phyloP scores from a whole-genome alignment of 2,888 invertebrate species.

The Nephrotoma guestfalica region DNA sequence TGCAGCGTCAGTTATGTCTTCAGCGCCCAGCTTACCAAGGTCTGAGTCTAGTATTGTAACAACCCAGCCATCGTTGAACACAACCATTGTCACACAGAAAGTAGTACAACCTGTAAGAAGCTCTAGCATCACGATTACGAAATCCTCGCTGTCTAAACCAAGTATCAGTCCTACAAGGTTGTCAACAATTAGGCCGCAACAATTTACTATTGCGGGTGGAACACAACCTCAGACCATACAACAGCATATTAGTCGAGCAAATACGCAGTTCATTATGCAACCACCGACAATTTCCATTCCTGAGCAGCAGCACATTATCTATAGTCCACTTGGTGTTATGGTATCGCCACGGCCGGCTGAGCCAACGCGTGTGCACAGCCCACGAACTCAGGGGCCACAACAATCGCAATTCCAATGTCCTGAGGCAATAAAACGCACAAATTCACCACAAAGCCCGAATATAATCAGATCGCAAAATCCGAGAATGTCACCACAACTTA shows the following conservation, averaged over 20 bases:
- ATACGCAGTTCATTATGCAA: conserved; percentile 38
- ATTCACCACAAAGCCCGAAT: conserved; percentile 28
- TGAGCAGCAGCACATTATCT: conserved; percentile 31
- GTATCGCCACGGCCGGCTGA: conserved; percentile 33
- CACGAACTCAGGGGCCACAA: conserved; percentile 18
- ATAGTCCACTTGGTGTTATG: conserved; percentile 23
- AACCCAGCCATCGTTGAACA: background rate
- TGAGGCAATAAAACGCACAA: conserved; percentile 15
- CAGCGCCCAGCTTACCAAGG: conserved; percentile 16
- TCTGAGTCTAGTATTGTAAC: background rate
- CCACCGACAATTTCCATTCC: conserved; percentile 52
- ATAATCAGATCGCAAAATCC: conserved; percentile 18
- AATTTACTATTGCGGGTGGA: background rate
- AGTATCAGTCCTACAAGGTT: conserved; percentile 12
- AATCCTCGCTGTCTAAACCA: conserved; percentile 9
- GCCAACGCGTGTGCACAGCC: conserved; percentile 18
- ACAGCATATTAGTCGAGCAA: conserved; percentile 29
- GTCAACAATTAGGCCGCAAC: background rate
- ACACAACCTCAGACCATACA: conserved; percentile 6
- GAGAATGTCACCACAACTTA: conserved; percentile 13
- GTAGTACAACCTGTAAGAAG: background rate
- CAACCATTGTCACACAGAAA: background rate
- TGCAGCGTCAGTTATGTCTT: conserved; percentile 14
- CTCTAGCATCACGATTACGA: background rate
- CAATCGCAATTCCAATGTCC: conserved; percentile 27